Percentiles rank a stretch among this genome's conserved stretches.
Conservation (phyloP, 1,140 invertebrate species). For the Hestina assimilis region DNA sequence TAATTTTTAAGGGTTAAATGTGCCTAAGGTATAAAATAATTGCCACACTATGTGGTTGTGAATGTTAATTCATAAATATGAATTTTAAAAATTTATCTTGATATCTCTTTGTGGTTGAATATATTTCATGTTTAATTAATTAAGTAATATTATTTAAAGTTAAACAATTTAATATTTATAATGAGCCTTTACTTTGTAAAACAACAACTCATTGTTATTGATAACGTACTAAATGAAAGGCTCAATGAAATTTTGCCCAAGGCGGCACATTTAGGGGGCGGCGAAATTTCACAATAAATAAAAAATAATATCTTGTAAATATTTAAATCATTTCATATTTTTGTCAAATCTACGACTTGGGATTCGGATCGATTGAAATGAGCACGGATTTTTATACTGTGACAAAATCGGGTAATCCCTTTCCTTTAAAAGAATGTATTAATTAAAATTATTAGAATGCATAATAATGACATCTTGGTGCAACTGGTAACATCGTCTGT, state of each 20-base stretch:
- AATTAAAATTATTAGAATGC: too few species aligned
- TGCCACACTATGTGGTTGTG: constrained; percentile 17
- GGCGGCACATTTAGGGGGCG: too few species aligned
- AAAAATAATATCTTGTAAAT: too few species aligned
- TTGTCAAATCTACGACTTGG: too few species aligned
- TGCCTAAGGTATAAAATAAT: constrained; percentile 8
- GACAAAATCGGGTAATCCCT: too few species aligned
- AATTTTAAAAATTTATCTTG: constrained; percentile 6
- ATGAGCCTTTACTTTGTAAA: background rate
- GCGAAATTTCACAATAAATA: too few species aligned
- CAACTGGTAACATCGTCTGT: too few species aligned
- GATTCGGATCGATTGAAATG: too few species aligned
- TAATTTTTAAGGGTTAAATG: constrained; percentile 15
- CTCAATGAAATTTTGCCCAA: background rate
- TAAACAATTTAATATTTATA: background rate
- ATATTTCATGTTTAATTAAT: constrained; percentile 6
- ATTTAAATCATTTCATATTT: too few species aligned
- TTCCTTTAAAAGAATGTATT: too few species aligned
- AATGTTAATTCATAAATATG: background rate
- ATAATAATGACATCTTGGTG: too few species aligned
- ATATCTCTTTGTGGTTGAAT: constrained; percentile 13
- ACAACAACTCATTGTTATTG: background rate
- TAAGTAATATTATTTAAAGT: constrained; percentile 7
- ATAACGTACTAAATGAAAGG: background rate
- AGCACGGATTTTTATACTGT: too few species aligned